A percentile compares a stretch with the other conserved stretches of the same genome.
These are phyloP conservation scores for Leistus spinibarbis DNA, from an alignment of 2,888 invertebrate species.

Conservation along the genomic window DNA sequence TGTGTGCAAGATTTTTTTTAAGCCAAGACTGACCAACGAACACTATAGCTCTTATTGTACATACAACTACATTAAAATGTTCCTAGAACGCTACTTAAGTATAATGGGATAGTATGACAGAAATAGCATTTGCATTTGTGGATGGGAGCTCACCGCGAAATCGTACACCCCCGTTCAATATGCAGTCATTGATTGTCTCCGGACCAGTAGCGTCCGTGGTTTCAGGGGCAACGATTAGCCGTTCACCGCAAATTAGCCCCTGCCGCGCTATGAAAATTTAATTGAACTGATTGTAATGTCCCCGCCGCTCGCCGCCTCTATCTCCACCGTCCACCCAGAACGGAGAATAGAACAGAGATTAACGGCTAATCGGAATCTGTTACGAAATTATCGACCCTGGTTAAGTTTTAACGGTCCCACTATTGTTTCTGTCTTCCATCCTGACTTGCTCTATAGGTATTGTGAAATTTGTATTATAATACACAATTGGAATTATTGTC, in stretches of 20 bases:
- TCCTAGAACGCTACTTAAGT: too few species aligned
- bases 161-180: not conserved
- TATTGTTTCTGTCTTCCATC: not conserved
- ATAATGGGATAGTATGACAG: too few species aligned
- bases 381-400: not conserved
- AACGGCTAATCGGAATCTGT: not conserved
- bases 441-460: not conserved
- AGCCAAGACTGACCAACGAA: too few species aligned
- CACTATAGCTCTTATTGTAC: too few species aligned
- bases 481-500: not conserved
- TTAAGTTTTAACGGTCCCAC: not conserved
- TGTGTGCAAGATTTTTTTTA: too few species aligned
- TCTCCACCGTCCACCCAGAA: not conserved
- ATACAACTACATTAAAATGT: too few species aligned
- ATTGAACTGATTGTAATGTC: conserved; percentile 12
- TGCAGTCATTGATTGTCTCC: not conserved
- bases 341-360: not conserved
- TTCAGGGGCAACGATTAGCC: conserved; percentile 10
- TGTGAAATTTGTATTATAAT: not conserved
- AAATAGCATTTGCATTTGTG: too few species aligned
- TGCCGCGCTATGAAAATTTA: conserved; percentile 26
- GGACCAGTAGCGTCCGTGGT: conserved; percentile 10
- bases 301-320: not conserved
- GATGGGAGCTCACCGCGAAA: too few species aligned
- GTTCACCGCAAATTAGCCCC: conserved; percentile 15